Base-by-base conservation (phyloP, 2,888 invertebrate species). In the Cerastis leucographa region DNA sequence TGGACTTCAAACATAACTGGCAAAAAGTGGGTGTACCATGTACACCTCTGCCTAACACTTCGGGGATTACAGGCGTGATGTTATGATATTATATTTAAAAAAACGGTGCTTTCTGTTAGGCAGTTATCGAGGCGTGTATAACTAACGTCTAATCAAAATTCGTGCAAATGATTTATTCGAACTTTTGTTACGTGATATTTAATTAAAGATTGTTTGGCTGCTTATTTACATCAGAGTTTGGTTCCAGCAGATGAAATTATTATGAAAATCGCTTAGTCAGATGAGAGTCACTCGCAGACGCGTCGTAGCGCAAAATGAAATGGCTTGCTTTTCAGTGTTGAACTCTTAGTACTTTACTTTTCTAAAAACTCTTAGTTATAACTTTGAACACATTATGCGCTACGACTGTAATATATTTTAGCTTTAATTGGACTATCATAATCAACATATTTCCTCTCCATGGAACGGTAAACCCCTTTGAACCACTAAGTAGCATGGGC, bases 121-220 rank as follows among this genome's bases (percentile, higher is more conserved):
- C 25, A 12, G 29, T 29, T 40, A 74, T 49, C 7, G 40, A 59
- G 25, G 40, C 22, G 17, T 76, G 3, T 35, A 35, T 35, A 8
- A 81, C 61, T 70, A 78, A 75, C 11, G 8, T 40, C 40, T 25
- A 66, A 71, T 78, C 29, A 70, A 79, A 72, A 46, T 83, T 62
- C 29, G 65, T 62, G 56, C 59, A 40, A 71, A 49, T 74, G 66
- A 78, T 59, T 72, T 54, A 67, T 75, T 79, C 22, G 2, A 46
- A 35, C 42, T 61, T 75, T 70, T 49, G 49, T 51, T 46, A 35
- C 35, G 44, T 46, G 29, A 35, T 25, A 25, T 69, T 69, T 22
- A 69, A 74, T 71, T 56, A 17, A 74, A 71, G 11, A 56, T 74
- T 74, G 51, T 54, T 71, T 61, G 42, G 6, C 54, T 78, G 42